Percentiles rank a stretch among this genome's conserved stretches.
phyloP scores from a whole-genome alignment of 2,113 vertebrate genomes.

The Caranx ignobilis region DNA sequence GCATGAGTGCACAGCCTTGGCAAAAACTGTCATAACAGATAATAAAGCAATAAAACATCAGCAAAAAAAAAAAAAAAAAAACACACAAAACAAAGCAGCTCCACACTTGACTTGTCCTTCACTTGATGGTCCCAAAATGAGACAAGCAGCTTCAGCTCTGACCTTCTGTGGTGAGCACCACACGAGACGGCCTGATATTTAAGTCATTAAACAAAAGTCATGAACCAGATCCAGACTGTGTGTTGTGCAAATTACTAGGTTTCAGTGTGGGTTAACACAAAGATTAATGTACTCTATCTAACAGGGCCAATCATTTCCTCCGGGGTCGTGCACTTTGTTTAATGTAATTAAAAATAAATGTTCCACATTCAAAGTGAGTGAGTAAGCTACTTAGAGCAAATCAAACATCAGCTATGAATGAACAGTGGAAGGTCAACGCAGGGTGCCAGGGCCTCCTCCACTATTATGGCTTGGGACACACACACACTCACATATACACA shows the following conservation, averaged over 20 bases:
- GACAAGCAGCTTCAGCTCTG: neutral
- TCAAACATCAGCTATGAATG: slow-evolving; percentile 48
- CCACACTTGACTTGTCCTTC: neutral
- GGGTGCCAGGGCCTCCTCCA: slow-evolving; percentile 7
- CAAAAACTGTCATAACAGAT: slow-evolving; percentile 13
- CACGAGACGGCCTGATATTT: slow-evolving; percentile 27
- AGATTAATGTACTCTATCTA: slow-evolving; percentile 27
- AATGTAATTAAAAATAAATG: slow-evolving; percentile 49
- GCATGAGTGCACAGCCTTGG: neutral
- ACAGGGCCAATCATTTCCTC: slow-evolving; percentile 2
- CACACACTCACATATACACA: slow-evolving; percentile 27
- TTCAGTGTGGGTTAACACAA: slow-evolving; percentile 18
- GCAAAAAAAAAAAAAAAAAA: slow-evolving; percentile 3
- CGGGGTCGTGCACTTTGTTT: neutral
- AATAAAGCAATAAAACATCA: neutral
- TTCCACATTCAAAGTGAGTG: slow-evolving; percentile 6
- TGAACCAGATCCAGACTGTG: neutral
- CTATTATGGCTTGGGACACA: slow-evolving; percentile 5
- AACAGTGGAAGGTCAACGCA: slow-evolving; percentile 43
- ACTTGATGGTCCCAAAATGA: neutral
- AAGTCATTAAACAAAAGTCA: slow-evolving; percentile 27
- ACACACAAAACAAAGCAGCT: neutral
- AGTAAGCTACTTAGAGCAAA: slow-evolving; percentile 8
- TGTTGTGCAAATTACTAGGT: neutral
- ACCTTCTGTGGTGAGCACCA: slow-evolving; percentile 6